Conservation (phyloP, 2,797 vertebrate species). For the Gymnopithys bicolor region DNA sequence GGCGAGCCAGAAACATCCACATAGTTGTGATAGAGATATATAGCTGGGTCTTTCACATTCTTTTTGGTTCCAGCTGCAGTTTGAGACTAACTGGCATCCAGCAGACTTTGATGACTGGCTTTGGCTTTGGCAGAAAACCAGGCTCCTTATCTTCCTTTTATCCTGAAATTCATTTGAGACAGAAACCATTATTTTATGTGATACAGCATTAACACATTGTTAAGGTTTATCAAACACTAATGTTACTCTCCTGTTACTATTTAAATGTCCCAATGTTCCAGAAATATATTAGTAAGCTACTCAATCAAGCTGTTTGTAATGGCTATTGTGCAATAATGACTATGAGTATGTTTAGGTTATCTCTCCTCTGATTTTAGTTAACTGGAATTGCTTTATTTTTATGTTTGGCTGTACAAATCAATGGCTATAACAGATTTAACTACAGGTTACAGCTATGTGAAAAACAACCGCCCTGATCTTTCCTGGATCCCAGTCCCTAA, state of each 20-base stretch:
- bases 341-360: neutral
- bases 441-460: neutral
- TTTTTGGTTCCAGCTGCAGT: neutral
- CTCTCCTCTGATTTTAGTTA: neutral
- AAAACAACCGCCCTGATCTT: neutral
- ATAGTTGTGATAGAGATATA: neutral
- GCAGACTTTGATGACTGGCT: neutral
- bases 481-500: neutral
- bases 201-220: neutral
- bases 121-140: neutral
- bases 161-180: neutral
- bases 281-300: neutral
- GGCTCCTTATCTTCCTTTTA: conserved; percentile 9
- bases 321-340: neutral
- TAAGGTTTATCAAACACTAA: neutral
- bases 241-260: neutral
- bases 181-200: neutral
- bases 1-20: neutral
- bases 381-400: neutral
- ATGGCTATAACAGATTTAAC: neutral
- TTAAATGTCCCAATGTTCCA: neutral
- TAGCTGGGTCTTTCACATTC: neutral
- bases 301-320: neutral
- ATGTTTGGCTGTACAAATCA: neutral
- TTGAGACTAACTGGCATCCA: neutral